Evolutionary conservation across 2,888 invertebrate species (phyloP).

Genomic region (Patella caerulea): DNA sequence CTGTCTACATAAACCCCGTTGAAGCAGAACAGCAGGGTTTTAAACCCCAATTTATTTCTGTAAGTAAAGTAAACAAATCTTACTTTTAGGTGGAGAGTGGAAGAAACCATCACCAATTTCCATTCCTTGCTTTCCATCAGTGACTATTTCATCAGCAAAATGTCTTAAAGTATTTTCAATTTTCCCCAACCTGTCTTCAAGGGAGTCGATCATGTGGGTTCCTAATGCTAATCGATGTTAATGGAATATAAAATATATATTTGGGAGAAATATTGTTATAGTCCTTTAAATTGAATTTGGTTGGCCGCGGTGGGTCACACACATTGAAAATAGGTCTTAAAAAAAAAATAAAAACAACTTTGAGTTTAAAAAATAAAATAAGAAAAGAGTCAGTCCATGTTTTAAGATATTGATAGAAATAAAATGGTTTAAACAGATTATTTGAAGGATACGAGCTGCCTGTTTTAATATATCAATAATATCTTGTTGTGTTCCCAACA

Average conservation of each 20-base stretch:
- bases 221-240: conserved; percentile 48
- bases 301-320: too few species aligned
- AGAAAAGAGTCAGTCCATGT: too few species aligned
- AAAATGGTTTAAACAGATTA: not conserved
- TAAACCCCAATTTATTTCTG: not conserved
- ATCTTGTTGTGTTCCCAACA: conserved; percentile 59
- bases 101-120: conserved; percentile 53
- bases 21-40: too few species aligned
- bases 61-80: conserved; percentile 27
- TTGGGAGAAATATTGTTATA: too few species aligned
- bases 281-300: too few species aligned
- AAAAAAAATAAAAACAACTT: too few species aligned
- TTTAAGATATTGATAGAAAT: too few species aligned
- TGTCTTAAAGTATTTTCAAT: conserved; percentile 56
- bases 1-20: too few species aligned
- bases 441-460: conserved; percentile 65
- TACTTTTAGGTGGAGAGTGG: conserved; percentile 58
- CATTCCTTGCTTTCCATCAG: conserved; percentile 50
- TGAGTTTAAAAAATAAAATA: too few species aligned
- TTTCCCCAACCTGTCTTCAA: conserved; percentile 50
- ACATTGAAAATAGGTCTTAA: too few species aligned
- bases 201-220: conserved; percentile 53
- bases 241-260: too few species aligned
- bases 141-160: conserved; percentile 59
- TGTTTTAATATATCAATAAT: conserved; percentile 57